phyloP scores from a whole-genome alignment of 2,113 vertebrate species.

The Tauraco erythrolophus region DNA sequence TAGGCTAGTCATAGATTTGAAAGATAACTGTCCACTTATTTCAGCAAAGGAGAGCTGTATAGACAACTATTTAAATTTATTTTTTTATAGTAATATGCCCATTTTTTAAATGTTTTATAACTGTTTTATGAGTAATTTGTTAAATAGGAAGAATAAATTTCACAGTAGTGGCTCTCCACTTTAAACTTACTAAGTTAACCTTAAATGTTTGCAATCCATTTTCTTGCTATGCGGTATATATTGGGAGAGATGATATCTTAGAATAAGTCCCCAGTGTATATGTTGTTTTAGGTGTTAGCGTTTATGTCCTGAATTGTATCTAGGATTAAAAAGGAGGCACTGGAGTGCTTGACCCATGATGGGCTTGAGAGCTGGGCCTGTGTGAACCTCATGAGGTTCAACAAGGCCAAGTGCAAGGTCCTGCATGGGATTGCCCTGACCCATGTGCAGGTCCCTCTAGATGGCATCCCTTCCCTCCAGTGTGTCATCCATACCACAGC shows the following conservation, averaged over 20 bases:
- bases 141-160: not conserved
- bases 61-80: not conserved
- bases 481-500: too few relatives aligned
- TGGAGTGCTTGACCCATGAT: too few relatives aligned
- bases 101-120: not conserved
- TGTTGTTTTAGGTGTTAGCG: not conserved
- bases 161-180: not conserved
- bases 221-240: not conserved
- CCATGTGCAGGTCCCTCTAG: too few relatives aligned
- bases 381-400: too few relatives aligned
- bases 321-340: not conserved
- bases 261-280: accelerated
- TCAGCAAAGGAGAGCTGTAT: not conserved
- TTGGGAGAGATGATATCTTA: not conserved
- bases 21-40: not conserved
- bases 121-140: not conserved
- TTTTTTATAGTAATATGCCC: not conserved
- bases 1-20: not conserved
- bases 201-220: not conserved
- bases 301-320: not conserved
- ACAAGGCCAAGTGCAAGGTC: too few relatives aligned
- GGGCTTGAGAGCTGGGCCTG: too few relatives aligned
- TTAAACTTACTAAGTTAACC: not conserved
- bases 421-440: too few relatives aligned
- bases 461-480: too few relatives aligned